Conservation (phyloP, 2,797 vertebrate species). For the Dryobates pubescens region DNA sequence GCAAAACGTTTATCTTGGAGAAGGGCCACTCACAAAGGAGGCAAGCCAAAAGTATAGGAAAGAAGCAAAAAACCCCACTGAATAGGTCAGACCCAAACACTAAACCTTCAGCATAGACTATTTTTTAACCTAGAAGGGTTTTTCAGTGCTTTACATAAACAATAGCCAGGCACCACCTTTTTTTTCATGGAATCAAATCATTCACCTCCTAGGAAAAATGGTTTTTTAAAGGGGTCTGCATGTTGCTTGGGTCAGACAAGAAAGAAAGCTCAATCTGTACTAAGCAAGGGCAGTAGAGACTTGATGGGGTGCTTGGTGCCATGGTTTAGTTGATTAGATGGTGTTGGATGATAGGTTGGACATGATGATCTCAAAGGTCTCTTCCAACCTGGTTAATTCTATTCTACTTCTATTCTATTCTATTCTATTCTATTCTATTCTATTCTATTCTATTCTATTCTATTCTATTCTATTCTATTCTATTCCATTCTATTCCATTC, state of each 20-base stretch:
- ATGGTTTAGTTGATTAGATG: too few relatives aligned
- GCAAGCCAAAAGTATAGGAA: slow-evolving; percentile 31
- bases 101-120: not conserved
- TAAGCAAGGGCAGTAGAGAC: not conserved
- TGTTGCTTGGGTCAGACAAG: not conserved
- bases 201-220: not conserved
- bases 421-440: too few relatives aligned
- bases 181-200: not conserved
- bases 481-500: too few relatives aligned
- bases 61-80: not conserved
- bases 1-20: slow-evolving; percentile 54
- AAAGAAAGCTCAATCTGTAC: not conserved
- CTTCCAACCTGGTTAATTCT: too few relatives aligned
- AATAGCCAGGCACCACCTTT: not conserved
- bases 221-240: not conserved
- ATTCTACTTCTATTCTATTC: too few relatives aligned
- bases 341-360: too few relatives aligned
- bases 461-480: too few relatives aligned
- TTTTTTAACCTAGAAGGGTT: slow-evolving; percentile 5
- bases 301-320: too few relatives aligned
- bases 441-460: too few relatives aligned
- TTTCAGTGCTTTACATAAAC: not conserved
- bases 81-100: not conserved
- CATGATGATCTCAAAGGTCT: too few relatives aligned
- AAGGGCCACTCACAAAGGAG: slow-evolving; percentile 11